These are phyloP conservation scores for Piezodorus guildinii DNA, from an alignment of 1,140 invertebrate species.

Conservation along the genomic window DNA sequence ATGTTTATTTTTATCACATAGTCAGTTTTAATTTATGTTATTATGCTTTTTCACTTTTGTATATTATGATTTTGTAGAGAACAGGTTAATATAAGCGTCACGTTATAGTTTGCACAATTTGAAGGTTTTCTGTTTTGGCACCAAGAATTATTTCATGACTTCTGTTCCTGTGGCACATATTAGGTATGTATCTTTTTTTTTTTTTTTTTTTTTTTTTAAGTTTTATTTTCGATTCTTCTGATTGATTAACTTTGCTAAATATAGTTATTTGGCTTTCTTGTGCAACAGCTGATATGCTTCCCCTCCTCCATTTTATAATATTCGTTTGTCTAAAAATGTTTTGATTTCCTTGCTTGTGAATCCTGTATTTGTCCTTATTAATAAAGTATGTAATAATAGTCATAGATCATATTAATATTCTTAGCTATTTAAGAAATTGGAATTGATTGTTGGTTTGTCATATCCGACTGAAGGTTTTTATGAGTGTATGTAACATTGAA, in stretches of 20 bases:
- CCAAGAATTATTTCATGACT: conserved; percentile 13
- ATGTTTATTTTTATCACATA: background rate
- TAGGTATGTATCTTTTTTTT: conserved; percentile 2
- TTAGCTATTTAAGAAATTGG: too few species aligned
- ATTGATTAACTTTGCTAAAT: too few species aligned
- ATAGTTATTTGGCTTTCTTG: background rate
- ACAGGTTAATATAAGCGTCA: conserved; percentile 1
- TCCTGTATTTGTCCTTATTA: too few species aligned
- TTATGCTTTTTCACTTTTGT: conserved; percentile 9
- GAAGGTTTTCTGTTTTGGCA: conserved; percentile 7
- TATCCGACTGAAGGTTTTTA: too few species aligned
- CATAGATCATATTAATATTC: too few species aligned
- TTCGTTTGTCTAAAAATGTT: too few species aligned
- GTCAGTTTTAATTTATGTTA: conserved; percentile 10
- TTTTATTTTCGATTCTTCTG: background rate
- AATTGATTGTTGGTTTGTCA: too few species aligned
- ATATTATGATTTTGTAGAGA: conserved; percentile 11
- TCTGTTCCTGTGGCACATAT: background rate
- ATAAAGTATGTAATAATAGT: too few species aligned
- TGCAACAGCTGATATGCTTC: background rate
- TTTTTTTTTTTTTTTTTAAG: conserved; percentile 6
- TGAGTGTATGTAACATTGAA: too few species aligned
- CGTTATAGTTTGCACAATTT: conserved; percentile 10
- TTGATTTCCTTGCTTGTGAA: too few species aligned
- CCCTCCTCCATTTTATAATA: too few species aligned